A percentile compares a stretch with the other conserved stretches of the same genome.
Conservation (phyloP, 2,797 vertebrate genomes). For the Lutjanus campechanus region DNA sequence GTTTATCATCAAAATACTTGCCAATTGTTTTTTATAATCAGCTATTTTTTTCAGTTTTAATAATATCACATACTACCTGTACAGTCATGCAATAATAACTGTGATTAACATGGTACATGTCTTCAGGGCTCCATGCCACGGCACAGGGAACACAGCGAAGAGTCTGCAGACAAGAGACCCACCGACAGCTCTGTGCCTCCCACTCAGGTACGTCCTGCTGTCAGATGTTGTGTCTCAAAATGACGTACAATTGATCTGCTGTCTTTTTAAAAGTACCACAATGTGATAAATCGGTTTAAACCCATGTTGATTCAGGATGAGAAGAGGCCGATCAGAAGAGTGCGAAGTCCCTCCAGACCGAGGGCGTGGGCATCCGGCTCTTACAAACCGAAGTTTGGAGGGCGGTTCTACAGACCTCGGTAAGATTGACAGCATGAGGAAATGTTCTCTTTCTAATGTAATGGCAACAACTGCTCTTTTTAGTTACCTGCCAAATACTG, state of each 20-base stretch:
- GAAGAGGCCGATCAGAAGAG: conserved; percentile 73
- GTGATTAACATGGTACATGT: background rate
- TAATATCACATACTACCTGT: background rate
- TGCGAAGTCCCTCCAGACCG: conserved; percentile 70
- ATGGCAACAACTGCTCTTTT: background rate
- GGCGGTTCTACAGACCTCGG: conserved; percentile 61
- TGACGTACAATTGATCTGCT: background rate
- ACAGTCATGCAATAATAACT: background rate
- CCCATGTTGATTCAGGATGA: conserved; percentile 61
- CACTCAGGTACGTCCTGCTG: conserved; percentile 35
- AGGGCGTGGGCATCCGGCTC: conserved; percentile 54
- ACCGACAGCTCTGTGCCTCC: conserved; percentile 8
- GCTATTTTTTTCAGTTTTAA: background rate
- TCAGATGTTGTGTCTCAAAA: background rate
- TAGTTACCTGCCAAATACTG: background rate
- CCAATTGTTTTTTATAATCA: too few relatives aligned
- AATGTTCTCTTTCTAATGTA: background rate
- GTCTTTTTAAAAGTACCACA: background rate
- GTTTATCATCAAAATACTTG: background rate
- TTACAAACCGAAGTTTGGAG: conserved; percentile 66
- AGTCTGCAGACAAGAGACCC: conserved; percentile 41
- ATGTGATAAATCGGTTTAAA: conserved; percentile 1
- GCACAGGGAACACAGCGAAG: conserved; percentile 52
- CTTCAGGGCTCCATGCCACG: conserved; percentile 46
- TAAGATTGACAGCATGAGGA: conserved; percentile 42